Percentiles rank a stretch among this genome's conserved stretches.
phyloP scores from a whole-genome alignment of 2,797 vertebrate genomes.

The Zalophus californianus region DNA sequence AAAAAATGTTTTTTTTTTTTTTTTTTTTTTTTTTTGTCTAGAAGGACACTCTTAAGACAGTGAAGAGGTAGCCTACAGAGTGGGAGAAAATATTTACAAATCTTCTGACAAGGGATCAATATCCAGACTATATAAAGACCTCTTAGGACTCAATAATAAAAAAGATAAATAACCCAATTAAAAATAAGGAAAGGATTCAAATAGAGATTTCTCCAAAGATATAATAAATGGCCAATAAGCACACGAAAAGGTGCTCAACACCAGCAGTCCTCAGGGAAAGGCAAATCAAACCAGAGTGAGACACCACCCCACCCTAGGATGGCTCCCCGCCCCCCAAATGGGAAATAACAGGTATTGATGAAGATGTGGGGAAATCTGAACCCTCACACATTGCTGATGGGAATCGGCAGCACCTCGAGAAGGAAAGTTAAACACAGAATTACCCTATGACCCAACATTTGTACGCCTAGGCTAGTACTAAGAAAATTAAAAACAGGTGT shows the following conservation, averaged over 20 bases:
- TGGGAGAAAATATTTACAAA: background rate
- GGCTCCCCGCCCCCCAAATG: background rate
- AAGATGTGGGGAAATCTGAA: too few species aligned
- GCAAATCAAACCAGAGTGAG: background rate
- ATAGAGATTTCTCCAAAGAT: background rate
- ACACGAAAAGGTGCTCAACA: rapidly evolving
- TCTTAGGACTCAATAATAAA: background rate
- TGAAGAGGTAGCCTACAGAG: background rate
- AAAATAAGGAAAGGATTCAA: background rate
- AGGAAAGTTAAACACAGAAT: background rate
- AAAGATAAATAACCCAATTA: background rate
- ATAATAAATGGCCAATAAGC: background rate
- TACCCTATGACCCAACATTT: background rate
- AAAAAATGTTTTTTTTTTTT: background rate
- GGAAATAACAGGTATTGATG: background rate
- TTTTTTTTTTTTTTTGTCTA: background rate
- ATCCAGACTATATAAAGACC: background rate
- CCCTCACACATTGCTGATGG: background rate
- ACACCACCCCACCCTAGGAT: too few species aligned
- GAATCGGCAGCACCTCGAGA: background rate
- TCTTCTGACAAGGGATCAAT: background rate
- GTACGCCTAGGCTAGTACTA: background rate
- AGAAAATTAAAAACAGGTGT: background rate
- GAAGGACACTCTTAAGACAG: background rate
- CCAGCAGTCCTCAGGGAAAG: background rate